Base-by-base conservation (phyloP, 2,888 invertebrate species). In the Pinctada fucata region DNA sequence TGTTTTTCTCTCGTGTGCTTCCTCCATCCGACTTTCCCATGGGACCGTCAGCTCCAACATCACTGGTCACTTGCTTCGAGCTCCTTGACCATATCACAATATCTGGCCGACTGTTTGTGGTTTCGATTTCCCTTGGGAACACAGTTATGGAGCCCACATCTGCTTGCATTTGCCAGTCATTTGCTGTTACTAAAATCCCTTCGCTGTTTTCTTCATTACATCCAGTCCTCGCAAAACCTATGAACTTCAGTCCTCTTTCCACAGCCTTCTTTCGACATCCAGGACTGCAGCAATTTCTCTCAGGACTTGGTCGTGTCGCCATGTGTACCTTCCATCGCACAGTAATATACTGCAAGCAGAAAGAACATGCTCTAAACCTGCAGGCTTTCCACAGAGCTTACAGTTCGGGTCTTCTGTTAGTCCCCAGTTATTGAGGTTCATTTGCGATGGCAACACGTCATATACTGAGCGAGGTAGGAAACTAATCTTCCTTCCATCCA, bases 311-410 rank as follows among this genome's bases (percentile, higher is more conserved):
- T 70, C 49, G 16, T 70, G 70, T 3, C 70, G 70, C 70, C 49
- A 70, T 68, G 47, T 68, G 47, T 47, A 68, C 45, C 68, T 31
- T 68, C 68, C 68, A 68, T 68, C 68, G 10, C n/a, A 48, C 49
- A 73, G 64, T 31, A 49, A 47, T 73, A 58, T 48, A 4, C n/a
- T 73, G 47, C 73, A 5, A 73, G 68, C n/a, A 3, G 75, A 63
- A 6, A 73, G 50, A n/a, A 73, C 73, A 65, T 73, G 73, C 48
- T 73, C 73, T n/a, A n/a, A n/a, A n/a, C n/a, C n/a, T n/a, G n/a
- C n/a, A n/a, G n/a, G n/a, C n/a, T n/a, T n/a, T n/a, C n/a, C n/a
- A n/a, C n/a, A n/a, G n/a, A n/a, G n/a, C n/a, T n/a, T n/a, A n/a
- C n/a, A n/a, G n/a, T n/a, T 10, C 58, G 8, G 31, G 45, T 73